Base-by-base conservation (phyloP, 2,888 invertebrate genomes). In the Pollenia amentaria region DNA sequence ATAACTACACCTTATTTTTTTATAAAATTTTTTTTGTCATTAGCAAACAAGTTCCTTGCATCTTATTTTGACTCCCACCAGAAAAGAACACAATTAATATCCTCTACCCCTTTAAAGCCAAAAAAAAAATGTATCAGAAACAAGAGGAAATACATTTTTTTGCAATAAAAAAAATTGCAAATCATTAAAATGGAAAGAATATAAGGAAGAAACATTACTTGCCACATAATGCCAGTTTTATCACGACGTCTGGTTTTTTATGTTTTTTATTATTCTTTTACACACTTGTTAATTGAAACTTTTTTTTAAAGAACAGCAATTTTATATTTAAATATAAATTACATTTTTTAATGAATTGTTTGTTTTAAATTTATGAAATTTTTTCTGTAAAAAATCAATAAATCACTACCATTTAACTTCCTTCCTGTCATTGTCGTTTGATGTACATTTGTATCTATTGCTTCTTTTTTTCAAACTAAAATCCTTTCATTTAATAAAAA, bases 301-400 rank as follows among this genome's bases (percentile, higher is more conserved):
- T 48, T 65, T 64, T 40, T 11, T 51, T n/a, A 3, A 6, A 42
- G 12, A 6, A 62, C 12, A 18, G 7, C 42, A 1, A 14, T 14
- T 38, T 67, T 60, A 10, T 46, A 6, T 40, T 55, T 42, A 18
- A 18, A 21, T 7, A 65, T 11, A 3, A 38, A 3, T 55, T 38
- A 18, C 16, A 38, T 40, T 9, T 29, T 55, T 42, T 0, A 29
- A 29, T 29, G 6, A 6, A 6, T 29, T 29, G 29, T 29, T 53
- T 67, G 4, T 11, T 42, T 67, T 62, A 53, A 75, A 78, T 75
- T 75, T 55, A 62, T 73, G 44, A 18, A 73, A 60, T 6, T 48
- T 64, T 83, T 72, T 73, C 46, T 72, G 84, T 75, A 81, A 88
- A 88, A 86, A 88, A 88, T 88, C 88, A 85, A 88, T 88, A 88